phyloP scores from a whole-genome alignment of 2,113 vertebrate species.

The Eulemur macaco region DNA sequence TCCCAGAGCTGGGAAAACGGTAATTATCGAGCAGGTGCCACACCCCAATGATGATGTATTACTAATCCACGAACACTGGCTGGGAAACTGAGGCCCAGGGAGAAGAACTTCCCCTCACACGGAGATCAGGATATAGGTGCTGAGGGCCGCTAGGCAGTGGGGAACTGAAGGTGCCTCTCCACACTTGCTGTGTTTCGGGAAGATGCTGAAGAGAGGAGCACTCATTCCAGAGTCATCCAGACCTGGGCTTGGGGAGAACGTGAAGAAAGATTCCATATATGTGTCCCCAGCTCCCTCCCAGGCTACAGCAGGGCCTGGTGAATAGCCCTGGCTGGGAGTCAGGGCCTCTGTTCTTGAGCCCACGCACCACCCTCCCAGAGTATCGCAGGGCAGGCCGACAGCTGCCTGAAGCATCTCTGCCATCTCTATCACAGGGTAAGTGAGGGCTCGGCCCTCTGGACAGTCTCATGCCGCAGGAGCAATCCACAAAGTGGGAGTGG shows the following conservation, averaged over 20 bases:
- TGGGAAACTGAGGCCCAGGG: constrained; percentile 73
- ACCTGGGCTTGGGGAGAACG: neutral
- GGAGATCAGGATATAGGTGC: neutral
- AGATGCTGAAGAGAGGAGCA: neutral
- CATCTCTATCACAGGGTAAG: neutral
- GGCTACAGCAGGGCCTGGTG: neutral
- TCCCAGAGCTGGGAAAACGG: constrained; percentile 67
- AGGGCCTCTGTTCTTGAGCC: neutral
- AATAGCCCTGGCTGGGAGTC: neutral
- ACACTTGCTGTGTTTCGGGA: neutral
- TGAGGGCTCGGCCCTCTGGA: neutral
- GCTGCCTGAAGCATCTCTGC: neutral
- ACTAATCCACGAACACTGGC: constrained; percentile 59
- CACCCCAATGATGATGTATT: constrained; percentile 65
- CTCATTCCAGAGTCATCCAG: neutral
- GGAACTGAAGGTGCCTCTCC: neutral
- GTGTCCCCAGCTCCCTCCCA: neutral
- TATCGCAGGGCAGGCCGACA: neutral
- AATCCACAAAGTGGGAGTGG: neutral
- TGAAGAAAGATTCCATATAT: neutral
- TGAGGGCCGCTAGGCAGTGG: neutral
- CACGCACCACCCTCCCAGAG: neutral
- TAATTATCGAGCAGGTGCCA: constrained; percentile 70
- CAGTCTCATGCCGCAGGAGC: neutral
- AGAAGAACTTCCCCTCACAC: neutral